phyloP scores from a whole-genome alignment of 2,888 invertebrate species.

The Hymenopus coronatus region DNA sequence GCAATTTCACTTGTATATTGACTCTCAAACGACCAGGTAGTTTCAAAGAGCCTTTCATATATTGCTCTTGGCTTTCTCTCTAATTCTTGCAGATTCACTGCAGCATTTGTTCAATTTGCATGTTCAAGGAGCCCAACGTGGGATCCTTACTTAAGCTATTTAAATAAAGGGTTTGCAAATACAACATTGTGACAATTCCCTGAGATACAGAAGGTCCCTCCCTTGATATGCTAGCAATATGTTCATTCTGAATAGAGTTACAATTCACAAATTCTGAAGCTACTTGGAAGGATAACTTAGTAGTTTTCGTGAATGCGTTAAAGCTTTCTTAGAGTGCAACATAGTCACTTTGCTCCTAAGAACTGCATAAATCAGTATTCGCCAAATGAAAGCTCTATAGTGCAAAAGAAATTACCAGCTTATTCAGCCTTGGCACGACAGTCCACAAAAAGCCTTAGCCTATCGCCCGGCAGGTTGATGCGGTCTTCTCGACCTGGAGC shows the following conservation, averaged over 20 bases:
- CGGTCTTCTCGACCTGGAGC: too few relatives aligned
- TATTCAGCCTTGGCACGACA: too few relatives aligned
- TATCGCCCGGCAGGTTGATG: too few relatives aligned
- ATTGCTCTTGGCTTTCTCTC: neutral
- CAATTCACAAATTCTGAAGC: neutral
- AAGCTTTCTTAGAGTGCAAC: too few relatives aligned
- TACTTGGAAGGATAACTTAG: too few relatives aligned
- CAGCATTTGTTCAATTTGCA: neutral
- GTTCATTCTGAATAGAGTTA: neutral
- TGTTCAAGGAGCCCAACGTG: neutral
- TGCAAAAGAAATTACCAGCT: too few relatives aligned
- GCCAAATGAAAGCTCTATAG: too few relatives aligned
- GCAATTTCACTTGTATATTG: neutral
- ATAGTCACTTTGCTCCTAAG: too few relatives aligned
- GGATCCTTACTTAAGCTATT: neutral
- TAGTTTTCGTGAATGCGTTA: too few relatives aligned
- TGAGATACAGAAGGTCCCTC: neutral
- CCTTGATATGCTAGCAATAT: neutral
- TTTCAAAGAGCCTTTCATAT: neutral
- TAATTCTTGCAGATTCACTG: neutral
- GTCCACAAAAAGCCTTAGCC: too few relatives aligned
- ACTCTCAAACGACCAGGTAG: neutral
- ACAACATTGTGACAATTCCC: neutral
- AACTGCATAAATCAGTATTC: too few relatives aligned
- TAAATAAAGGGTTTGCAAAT: neutral